Evolutionary conservation across 2,797 vertebrate species (phyloP).

Genomic region (Cyclopterus lumpus): DNA sequence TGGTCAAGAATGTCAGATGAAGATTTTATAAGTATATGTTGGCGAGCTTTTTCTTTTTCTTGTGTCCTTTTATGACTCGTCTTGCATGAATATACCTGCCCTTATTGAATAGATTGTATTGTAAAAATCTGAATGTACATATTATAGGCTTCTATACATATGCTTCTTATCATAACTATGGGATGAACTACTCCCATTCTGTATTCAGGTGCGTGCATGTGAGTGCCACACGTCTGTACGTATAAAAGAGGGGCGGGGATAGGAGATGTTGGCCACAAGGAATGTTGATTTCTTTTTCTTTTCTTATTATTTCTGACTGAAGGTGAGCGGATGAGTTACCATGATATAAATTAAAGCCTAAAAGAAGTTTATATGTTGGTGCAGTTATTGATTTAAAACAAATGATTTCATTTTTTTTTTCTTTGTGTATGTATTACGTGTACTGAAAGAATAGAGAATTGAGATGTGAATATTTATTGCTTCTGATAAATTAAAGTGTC

Average conservation of each 20-base stretch:
- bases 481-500: slow-evolving; percentile 89
- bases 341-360: slow-evolving; percentile 74
- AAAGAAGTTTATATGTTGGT: slow-evolving; percentile 78
- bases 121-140: slow-evolving; percentile 90
- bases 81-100: slow-evolving; percentile 87
- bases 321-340: slow-evolving; percentile 76
- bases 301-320: slow-evolving; percentile 78
- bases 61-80: slow-evolving; percentile 76
- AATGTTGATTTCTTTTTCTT: slow-evolving; percentile 70
- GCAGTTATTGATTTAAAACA: slow-evolving; percentile 80
- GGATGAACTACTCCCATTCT: slow-evolving; percentile 78
- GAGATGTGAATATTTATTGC: slow-evolving; percentile 90
- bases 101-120: slow-evolving; percentile 86
- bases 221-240: slow-evolving; percentile 78
- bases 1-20: slow-evolving; percentile 56
- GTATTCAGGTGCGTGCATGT: slow-evolving; percentile 83
- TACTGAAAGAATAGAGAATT: slow-evolving; percentile 83
- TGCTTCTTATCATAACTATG: slow-evolving; percentile 83
- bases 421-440: slow-evolving; percentile 84
- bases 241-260: slow-evolving; percentile 56
- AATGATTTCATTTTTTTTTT: slow-evolving; percentile 76
- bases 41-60: slow-evolving; percentile 72
- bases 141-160: slow-evolving; percentile 80
- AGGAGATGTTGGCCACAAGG: slow-evolving; percentile 71
- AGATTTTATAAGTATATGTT: slow-evolving; percentile 68